Evolutionary conservation across 2,888 invertebrate genomes (phyloP).

Genomic region (Thera obeliscata): DNA sequence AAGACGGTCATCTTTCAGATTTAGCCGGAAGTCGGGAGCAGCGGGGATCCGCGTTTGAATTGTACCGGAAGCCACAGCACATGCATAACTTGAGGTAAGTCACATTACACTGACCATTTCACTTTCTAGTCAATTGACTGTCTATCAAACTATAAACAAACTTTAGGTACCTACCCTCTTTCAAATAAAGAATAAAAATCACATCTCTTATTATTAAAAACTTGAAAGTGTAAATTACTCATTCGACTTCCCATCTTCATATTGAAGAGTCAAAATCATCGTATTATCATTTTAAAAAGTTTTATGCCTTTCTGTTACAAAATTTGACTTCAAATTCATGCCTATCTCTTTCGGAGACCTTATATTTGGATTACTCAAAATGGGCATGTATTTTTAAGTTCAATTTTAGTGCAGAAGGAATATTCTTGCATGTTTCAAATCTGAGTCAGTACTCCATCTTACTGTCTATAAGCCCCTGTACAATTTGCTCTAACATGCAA

Average conservation of each 20-base stretch:
- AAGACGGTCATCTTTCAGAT: slow-evolving; percentile 61
- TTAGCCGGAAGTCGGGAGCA: slow-evolving; percentile 95
- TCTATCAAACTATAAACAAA: neutral
- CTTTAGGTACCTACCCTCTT: slow-evolving; percentile 15
- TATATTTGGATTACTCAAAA: too few relatives aligned
- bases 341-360: too few relatives aligned
- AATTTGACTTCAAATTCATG: neutral
- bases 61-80: slow-evolving; percentile 95
- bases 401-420: neutral
- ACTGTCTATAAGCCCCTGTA: slow-evolving; percentile 65
- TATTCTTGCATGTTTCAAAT: slow-evolving; percentile 65
- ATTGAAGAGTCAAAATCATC: neutral
- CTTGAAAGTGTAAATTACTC: neutral
- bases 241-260: neutral
- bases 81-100: slow-evolving; percentile 92
- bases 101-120: slow-evolving; percentile 21
- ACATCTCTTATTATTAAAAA: neutral
- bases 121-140: neutral
- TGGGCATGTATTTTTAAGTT: neutral
- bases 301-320: neutral
- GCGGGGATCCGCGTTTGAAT: slow-evolving; percentile 96
- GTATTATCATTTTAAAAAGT: neutral
- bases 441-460: slow-evolving; percentile 19
- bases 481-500: slow-evolving; percentile 85
- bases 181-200: neutral